phyloP scores from a whole-genome alignment of 2,797 vertebrate species.

The Columba guinea region DNA sequence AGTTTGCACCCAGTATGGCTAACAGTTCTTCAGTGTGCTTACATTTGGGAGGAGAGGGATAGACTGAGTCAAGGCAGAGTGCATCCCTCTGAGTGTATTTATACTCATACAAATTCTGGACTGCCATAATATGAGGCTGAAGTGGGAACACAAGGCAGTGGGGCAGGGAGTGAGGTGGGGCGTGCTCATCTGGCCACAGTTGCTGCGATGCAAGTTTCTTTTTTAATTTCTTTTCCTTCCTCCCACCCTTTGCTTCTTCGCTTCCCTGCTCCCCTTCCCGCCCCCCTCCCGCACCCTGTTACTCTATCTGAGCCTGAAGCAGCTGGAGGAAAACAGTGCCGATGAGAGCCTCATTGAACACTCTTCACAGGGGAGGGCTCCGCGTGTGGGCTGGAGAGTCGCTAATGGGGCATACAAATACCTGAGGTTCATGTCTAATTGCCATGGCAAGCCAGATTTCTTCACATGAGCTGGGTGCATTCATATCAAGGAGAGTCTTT shows the following conservation, averaged over 20 bases:
- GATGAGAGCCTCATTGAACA: neutral
- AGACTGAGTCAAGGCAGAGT: neutral
- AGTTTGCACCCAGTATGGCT: neutral
- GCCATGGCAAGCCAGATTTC: neutral
- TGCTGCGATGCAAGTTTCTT: neutral
- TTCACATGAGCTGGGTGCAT: neutral
- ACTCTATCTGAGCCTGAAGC: neutral
- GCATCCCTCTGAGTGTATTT: neutral
- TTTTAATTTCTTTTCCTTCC: neutral
- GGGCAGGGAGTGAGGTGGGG: neutral
- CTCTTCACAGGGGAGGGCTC: neutral
- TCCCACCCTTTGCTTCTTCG: neutral
- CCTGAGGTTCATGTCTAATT: neutral
- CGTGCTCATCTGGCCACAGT: neutral
- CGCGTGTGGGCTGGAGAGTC: neutral
- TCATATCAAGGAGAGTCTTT: neutral
- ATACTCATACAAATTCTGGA: neutral
- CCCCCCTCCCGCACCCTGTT: neutral
- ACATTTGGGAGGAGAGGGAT: neutral
- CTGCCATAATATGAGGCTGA: neutral
- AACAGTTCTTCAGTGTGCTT: neutral
- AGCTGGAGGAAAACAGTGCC: neutral
- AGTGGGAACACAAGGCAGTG: neutral
- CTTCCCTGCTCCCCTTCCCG: neutral
- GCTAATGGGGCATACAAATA: neutral